Conservation (phyloP, 2,888 invertebrate genomes). For the Xestoiulus laeticollis region DNA sequence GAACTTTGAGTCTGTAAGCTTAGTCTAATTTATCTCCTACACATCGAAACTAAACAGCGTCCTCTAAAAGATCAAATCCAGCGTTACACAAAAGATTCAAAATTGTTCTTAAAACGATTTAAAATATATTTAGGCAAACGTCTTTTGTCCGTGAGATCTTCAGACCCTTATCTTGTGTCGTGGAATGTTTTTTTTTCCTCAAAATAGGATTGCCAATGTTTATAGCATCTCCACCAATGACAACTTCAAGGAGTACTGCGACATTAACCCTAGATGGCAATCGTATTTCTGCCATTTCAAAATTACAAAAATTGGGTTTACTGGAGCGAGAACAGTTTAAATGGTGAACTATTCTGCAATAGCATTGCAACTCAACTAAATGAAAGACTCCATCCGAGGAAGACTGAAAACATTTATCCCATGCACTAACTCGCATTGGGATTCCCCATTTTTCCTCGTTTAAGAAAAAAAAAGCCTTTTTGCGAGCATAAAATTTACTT, state of each 20-base stretch:
- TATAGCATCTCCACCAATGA: constrained; percentile 23
- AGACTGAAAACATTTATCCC: constrained; percentile 8
- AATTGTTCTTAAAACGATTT: not conserved
- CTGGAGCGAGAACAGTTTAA: constrained; percentile 38
- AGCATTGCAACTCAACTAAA: constrained; percentile 4
- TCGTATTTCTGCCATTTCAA: constrained; percentile 43
- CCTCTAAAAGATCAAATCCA: not conserved
- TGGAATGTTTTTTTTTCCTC: constrained; percentile 10
- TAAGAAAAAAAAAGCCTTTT: not conserved
- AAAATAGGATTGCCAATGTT: constrained; percentile 29
- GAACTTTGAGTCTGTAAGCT: too few species aligned
- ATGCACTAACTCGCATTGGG: not conserved
- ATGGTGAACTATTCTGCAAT: constrained; percentile 14
- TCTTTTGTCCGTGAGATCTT: not conserved
- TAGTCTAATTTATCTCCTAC: too few species aligned
- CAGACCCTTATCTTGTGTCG: not conserved
- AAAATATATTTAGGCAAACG: not conserved
- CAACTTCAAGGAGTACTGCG: constrained; percentile 3
- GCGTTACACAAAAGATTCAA: not conserved
- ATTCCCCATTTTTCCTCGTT: not conserved
- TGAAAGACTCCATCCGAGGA: not conserved
- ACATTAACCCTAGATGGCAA: constrained; percentile 18
- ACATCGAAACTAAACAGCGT: not conserved
- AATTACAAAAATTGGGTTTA: constrained; percentile 38
- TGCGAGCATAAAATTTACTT: constrained; percentile 21